These are phyloP conservation scores for Heliconius hermathena DNA, from an alignment of 1,140 invertebrate species.

Conservation along the genomic window DNA sequence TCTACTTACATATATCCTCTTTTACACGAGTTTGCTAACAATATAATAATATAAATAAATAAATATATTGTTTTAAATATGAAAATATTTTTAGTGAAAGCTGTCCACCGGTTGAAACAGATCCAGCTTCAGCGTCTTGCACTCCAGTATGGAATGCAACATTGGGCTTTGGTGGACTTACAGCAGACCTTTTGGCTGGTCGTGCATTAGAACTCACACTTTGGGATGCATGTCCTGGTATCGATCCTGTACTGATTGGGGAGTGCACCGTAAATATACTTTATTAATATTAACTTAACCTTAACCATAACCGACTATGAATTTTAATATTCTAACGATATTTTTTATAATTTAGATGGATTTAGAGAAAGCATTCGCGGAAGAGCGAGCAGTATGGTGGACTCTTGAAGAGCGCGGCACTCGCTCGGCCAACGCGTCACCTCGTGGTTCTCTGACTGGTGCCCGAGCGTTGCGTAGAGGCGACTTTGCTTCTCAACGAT, in stretches of 20 bases:
- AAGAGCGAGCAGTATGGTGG: constrained; percentile 94
- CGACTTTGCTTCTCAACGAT: constrained; percentile 86
- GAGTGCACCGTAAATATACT: constrained; percentile 88
- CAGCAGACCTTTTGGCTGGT: constrained; percentile 89
- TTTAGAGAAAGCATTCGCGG: constrained; percentile 90
- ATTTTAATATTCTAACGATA: background rate
- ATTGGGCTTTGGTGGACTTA: constrained; percentile 89
- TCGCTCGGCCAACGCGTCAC: constrained; percentile 89
- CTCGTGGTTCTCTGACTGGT: constrained; percentile 88
- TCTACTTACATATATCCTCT: too few relatives aligned
- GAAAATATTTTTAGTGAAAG: constrained; percentile 83
- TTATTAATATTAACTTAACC: background rate
- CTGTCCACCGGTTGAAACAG: constrained; percentile 88
- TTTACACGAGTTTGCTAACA: too few relatives aligned
- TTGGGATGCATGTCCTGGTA: constrained; percentile 92
- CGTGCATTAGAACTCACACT: constrained; percentile 92
- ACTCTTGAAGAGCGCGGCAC: constrained; percentile 90
- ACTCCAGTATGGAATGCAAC: constrained; percentile 96
- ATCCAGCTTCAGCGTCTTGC: constrained; percentile 90
- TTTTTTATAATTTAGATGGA: constrained; percentile 63
- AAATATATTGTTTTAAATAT: background rate
- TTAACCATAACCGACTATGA: background rate
- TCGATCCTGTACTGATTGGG: constrained; percentile 91
- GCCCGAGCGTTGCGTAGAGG: constrained; percentile 84
- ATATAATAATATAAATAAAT: too few relatives aligned